Conservation (phyloP, 2,888 invertebrate genomes). For the Epsilonema sp. region DNA sequence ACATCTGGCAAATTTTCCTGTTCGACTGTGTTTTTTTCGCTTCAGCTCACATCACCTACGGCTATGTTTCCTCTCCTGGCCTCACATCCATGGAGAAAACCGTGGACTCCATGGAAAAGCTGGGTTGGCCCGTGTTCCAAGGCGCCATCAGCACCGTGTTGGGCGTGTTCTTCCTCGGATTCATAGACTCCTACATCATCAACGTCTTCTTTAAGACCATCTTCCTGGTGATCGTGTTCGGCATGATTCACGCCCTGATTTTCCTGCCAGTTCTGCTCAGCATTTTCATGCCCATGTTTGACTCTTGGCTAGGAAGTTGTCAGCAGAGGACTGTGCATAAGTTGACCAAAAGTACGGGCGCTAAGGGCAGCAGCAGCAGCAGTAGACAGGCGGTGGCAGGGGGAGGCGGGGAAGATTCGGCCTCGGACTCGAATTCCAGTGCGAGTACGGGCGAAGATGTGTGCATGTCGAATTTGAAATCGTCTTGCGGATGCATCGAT, state of each 20-base stretch:
- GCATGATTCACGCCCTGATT: slow-evolving; percentile 75
- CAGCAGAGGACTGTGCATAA: too few species aligned
- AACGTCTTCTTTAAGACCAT: slow-evolving; percentile 90
- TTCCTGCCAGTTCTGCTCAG: slow-evolving; percentile 45
- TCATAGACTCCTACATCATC: slow-evolving; percentile 82
- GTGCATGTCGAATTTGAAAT: too few species aligned
- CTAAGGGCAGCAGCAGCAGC: too few species aligned
- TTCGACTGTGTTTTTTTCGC: too few species aligned
- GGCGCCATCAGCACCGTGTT: slow-evolving; percentile 68
- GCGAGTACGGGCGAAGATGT: too few species aligned
- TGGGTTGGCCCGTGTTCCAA: background rate
- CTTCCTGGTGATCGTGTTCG: slow-evolving; percentile 74
- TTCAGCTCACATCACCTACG: slow-evolving; percentile 84
- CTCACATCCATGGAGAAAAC: background rate
- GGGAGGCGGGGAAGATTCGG: too few species aligned
- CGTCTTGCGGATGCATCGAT: too few species aligned
- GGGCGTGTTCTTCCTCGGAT: slow-evolving; percentile 60
- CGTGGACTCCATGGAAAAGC: background rate
- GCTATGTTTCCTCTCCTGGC: slow-evolving; percentile 50
- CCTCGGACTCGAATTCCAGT: too few species aligned
- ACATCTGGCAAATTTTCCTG: too few species aligned
- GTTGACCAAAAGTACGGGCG: too few species aligned
- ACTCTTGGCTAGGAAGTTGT: too few species aligned
- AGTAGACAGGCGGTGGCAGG: too few species aligned
- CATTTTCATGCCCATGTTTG: slow-evolving; percentile 19